phyloP scores from a whole-genome alignment of 2,888 invertebrate species.

The Sinhomidia bicolor region DNA sequence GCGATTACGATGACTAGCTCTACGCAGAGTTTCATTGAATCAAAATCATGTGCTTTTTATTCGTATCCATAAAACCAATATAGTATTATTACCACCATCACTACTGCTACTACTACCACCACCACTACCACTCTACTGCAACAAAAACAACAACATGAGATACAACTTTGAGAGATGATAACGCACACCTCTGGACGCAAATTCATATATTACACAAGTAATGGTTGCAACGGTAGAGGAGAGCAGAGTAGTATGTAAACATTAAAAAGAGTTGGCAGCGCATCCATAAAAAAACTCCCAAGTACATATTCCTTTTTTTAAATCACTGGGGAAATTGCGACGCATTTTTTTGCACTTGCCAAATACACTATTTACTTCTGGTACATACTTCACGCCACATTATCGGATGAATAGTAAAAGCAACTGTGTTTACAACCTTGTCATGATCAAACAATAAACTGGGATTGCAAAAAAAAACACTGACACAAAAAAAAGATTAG shows the following conservation, averaged over 20 bases:
- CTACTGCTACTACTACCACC: no score
- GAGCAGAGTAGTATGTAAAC: neutral
- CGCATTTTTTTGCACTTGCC: constrained; percentile 44
- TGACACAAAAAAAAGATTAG: neutral
- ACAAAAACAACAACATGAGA: neutral
- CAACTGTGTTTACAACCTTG: neutral
- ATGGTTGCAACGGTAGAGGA: neutral
- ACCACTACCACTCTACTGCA: neutral
- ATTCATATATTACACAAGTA: constrained; percentile 1
- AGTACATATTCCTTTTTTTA: neutral
- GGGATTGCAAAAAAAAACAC: neutral
- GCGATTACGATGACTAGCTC: neutral
- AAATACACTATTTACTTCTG: no score
- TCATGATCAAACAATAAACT: constrained; percentile 6
- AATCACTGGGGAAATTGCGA: constrained; percentile 40
- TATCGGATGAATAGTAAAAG: neutral
- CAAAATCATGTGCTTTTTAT: neutral
- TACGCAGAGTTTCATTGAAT: neutral
- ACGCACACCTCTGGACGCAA: neutral
- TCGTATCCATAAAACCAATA: neutral
- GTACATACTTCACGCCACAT: neutral
- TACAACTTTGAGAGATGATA: neutral
- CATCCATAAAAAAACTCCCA: neutral
- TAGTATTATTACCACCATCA: no score
- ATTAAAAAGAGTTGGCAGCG: constrained; percentile 36